phyloP scores from a whole-genome alignment of 2,888 invertebrate genomes.

The Sisyra nigra region DNA sequence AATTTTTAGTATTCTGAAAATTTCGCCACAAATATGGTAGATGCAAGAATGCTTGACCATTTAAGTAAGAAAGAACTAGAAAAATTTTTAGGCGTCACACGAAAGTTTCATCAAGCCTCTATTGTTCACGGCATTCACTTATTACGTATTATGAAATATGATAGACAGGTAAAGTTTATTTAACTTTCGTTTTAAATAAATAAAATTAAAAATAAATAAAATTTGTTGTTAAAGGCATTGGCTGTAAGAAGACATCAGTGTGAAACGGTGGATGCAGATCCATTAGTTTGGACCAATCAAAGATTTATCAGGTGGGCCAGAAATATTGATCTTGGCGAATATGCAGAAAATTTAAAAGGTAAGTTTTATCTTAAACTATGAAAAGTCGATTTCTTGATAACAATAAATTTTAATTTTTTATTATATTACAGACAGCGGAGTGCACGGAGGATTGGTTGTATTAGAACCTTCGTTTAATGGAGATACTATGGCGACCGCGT shows the following conservation, averaged over 20 bases:
- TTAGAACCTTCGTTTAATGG: slow-evolving; percentile 87
- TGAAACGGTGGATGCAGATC: slow-evolving; percentile 78
- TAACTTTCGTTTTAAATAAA: background rate
- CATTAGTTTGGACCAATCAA: slow-evolving; percentile 91
- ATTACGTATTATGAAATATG: slow-evolving; percentile 80
- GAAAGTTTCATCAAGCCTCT: slow-evolving; percentile 89
- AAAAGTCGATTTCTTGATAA: too few species aligned
- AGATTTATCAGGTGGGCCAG: slow-evolving; percentile 87
- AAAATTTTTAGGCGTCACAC: slow-evolving; percentile 79
- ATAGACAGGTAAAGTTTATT: slow-evolving; percentile 51
- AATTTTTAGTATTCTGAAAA: slow-evolving; percentile 63
- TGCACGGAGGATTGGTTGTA: slow-evolving; percentile 87
- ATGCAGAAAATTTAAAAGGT: slow-evolving; percentile 87
- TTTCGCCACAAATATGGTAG: slow-evolving; percentile 78
- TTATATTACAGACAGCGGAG: slow-evolving; percentile 63
- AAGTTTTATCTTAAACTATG: slow-evolving; percentile 14
- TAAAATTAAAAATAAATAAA: slow-evolving; percentile 1
- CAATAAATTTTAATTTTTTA: too few species aligned
- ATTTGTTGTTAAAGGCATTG: slow-evolving; percentile 43
- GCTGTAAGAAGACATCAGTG: slow-evolving; percentile 77
- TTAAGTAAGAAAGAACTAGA: slow-evolving; percentile 88
- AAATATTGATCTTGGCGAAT: slow-evolving; percentile 85
- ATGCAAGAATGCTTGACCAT: slow-evolving; percentile 84
- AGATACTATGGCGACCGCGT: slow-evolving; percentile 85
- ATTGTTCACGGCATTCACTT: slow-evolving; percentile 88